Evolutionary conservation across 2,888 invertebrate species (phyloP), one percentile per base, ranked within the genome.

Genomic region (Rhyacophila evoluta): DNA sequence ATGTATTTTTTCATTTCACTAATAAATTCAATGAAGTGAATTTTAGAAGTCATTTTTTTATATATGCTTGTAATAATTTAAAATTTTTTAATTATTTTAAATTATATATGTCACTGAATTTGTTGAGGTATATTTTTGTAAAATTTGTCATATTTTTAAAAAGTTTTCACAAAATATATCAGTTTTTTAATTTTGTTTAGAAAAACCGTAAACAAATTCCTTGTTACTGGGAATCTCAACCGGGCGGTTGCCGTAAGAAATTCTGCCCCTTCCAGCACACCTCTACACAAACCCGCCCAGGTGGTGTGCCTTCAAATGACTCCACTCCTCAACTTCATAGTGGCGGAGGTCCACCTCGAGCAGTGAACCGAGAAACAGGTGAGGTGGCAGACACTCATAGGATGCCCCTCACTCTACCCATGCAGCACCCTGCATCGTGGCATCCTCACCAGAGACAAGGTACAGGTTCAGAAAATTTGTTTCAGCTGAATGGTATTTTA

Each of bases 221-320:
- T 0, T 97, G 97, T 87, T 96, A 95, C 86, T 97, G 95, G 95
- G 96, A 96, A 88, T 92, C 91, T 83, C 95, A 96, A 87, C 95
- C 95, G 0, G 91, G 93, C 8, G 97, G 97, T 1, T 97, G 97
- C 86, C 92, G 93, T 83, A 96, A 96, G 87, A 94, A 94, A 77
- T 94, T 95, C 86, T 97, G 97, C 87, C 93, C 94, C 0, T 97
- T 96, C 86, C 90, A 93, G 88, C 96, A 96, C 86, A 92, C 88
- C 68, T 12, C 38, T 36, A 72, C 71, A 4, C 72, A 76, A 73
- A 76, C 39, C 1, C 88, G 89, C 83, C 88, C 89, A 67, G 89
- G 89, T 78, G 89, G 89, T 83, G 89, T 89, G 75, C 88, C 89
- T 1, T 89, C 89, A 3, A 88, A 87, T 83, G 89, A 89, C 84